Percentiles rank a stretch among this genome's conserved stretches.
These are phyloP conservation scores for Lottia gigantea DNA, from an alignment of 2,888 invertebrate species.

Conservation along the genomic window DNA sequence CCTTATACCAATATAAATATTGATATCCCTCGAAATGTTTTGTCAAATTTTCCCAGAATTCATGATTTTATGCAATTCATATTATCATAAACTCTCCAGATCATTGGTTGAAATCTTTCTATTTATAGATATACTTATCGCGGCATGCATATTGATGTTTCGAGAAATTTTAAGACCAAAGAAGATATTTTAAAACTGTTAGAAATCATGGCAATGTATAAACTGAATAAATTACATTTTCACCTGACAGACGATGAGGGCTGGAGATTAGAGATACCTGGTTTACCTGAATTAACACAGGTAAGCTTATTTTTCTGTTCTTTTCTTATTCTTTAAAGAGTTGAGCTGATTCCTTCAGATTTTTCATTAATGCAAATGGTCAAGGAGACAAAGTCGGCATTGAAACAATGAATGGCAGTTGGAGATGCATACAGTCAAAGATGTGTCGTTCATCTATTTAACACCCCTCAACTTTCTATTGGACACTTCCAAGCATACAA, in stretches of 20 bases:
- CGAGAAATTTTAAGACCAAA: slow-evolving; percentile 55
- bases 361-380: no score
- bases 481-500: no score
- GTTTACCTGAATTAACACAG: slow-evolving; percentile 55
- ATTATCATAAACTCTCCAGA: neutral
- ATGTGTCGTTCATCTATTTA: no score
- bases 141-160: slow-evolving; percentile 61
- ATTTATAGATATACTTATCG: slow-evolving; percentile 33
- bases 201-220: slow-evolving; percentile 63
- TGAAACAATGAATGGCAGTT: no score
- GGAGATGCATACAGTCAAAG: no score
- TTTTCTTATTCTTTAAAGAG: neutral
- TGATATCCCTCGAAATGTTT: no score
- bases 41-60: no score
- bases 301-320: slow-evolving; percentile 31
- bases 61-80: neutral
- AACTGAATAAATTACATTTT: slow-evolving; percentile 62
- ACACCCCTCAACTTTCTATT: no score
- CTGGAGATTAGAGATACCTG: slow-evolving; percentile 63
- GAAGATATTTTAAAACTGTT: slow-evolving; percentile 47
- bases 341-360: no score
- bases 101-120: neutral
- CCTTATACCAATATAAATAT: neutral
- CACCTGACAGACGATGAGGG: slow-evolving; percentile 64
- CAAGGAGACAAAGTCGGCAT: no score